Base-by-base conservation (phyloP, 2,797 vertebrate genomes). In the Rhodeus uyekii region DNA sequence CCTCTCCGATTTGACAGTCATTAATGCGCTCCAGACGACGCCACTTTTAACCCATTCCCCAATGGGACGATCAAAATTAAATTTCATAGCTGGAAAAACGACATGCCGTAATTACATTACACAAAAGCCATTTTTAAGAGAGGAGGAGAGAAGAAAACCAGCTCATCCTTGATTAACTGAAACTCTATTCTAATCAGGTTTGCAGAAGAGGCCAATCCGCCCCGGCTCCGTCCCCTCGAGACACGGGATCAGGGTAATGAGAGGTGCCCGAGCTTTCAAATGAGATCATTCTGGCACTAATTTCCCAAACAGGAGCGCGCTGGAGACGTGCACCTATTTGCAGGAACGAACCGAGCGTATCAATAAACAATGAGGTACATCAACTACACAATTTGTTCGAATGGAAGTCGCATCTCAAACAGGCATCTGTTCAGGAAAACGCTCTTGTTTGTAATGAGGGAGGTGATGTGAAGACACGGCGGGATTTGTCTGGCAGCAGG, bases 121-220 rank as follows among this genome's bases (percentile, higher is more conserved):
- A 87, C 82, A 86, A 80, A 86, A 87, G 82, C 83, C 84, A 86
- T 84, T 86, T 82, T 84, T 78, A 86, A 84, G 83, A 86, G 76
- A 61, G 78, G 64, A 80, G 78, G 81, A 69, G 84, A n/a, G 34
- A 72, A 76, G 58, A 82, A 83, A 79, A 32, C 75, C 4, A 34
- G 76, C 84, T 86, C 83, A 83, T 74, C 58, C 82, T 86, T 88
- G 86, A 89, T 88, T 87, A 88, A 87, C 87, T 83, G 82, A 75
- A 87, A 87, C 87, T 81, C 82, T 78, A 80, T 87, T 88, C 87
- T 90, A 90, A 90, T 90, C 86, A 84, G 85, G 85, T 88, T 90
- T 87, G 85, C 76, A 81, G 81, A 34, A 80, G 88, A 86, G 84
- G 79, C 82, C 85, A 80, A 86, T 86, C 80, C n/a, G 13, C 72